phyloP scores from a whole-genome alignment of 92 coral and sea anemone genomes.

The Phymanthus crucifer region DNA sequence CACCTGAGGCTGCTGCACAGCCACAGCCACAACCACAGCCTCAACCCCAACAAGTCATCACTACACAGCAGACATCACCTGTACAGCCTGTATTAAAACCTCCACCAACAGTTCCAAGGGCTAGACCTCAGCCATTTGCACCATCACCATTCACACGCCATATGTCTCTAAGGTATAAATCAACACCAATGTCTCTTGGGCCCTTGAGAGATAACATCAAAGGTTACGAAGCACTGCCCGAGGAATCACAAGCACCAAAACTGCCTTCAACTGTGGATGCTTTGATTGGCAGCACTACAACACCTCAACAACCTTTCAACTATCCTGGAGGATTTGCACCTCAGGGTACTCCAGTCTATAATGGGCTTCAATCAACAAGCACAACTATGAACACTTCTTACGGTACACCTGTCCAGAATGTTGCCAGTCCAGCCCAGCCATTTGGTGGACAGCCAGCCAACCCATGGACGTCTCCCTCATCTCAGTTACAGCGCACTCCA shows the following conservation, averaged over 20 bases:
- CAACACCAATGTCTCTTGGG: slow-evolving; percentile 87
- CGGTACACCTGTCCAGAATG: slow-evolving; percentile 30
- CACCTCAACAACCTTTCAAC: slow-evolving; percentile 21
- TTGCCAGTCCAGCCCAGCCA: slow-evolving; percentile 62
- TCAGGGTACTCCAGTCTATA: slow-evolving; percentile 36
- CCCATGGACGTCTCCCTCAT: slow-evolving; percentile 37
- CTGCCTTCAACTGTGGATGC: slow-evolving; percentile 83
- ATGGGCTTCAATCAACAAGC: slow-evolving; percentile 38
- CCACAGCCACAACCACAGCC: slow-evolving; percentile 33
- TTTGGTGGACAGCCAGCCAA: slow-evolving; percentile 39
- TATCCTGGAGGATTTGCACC: slow-evolving; percentile 45
- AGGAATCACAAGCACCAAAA: slow-evolving; percentile 82
- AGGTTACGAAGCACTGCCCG: slow-evolving; percentile 86
- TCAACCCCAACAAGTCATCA: slow-evolving; percentile 21
- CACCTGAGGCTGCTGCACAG: slow-evolving; percentile 37
- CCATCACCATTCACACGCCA: slow-evolving; percentile 98
- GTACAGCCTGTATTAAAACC: slow-evolving; percentile 78
- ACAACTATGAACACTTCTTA: slow-evolving; percentile 24
- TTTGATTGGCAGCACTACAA: slow-evolving; percentile 37
- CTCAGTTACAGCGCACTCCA: slow-evolving; percentile 36
- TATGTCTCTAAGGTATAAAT: slow-evolving; percentile 92
- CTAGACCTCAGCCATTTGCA: slow-evolving; percentile 89
- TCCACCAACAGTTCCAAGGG: slow-evolving; percentile 83
- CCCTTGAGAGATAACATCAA: slow-evolving; percentile 72
- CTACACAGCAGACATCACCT: slow-evolving; percentile 29